Base-by-base conservation (phyloP, 1,140 invertebrate species). In the Ostrea edulis region DNA sequence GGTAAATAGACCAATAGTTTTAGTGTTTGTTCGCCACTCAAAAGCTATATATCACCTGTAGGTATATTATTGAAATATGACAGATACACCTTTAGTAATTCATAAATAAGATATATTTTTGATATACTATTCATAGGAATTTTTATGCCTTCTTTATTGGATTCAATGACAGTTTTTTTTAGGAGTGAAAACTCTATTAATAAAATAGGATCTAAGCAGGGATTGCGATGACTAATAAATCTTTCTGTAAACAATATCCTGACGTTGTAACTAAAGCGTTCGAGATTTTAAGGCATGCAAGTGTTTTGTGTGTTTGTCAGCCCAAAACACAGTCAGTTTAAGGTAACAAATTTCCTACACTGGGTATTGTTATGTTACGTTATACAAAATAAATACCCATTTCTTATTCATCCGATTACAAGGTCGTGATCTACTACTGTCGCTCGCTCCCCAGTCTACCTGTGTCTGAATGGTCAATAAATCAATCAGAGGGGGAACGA, bases 361-460 rank as follows among this genome's bases (percentile, higher is more conserved):
- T 17, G 14, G 25, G 9, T 35, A 29, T 77, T 77, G 7, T 77
- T 77, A 35, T 14, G 25, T 77, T 77, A 4, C 68, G 12, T 35
- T 29, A 77, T 77, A 77, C 68, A 77, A 77, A 77, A 25, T 77
- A 77, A 77, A 77, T 77, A 77, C 68, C 68, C 22, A 35, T 77
- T 77, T 77, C 68, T 44, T 77, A 77, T 77, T 77, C 68, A 77
- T 77, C 25, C 68, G 68, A 25, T 77, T 29, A 25, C 22, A 77
- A 22, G 68, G 9, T 35, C 68, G 7, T 9, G 25, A 77, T 77
- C 68, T 35, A 35, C 25, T 17, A 25, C 29, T 14, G 68, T 5
- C 29, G 0, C 22, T 14, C 11, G 25, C 29, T 25, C 68, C 22
- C 12, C 22, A 17, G 29, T 77, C 68, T 77, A 77, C 68, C 68